Percentiles rank a stretch among this genome's conserved stretches.
These are phyloP conservation scores for Oncorhynchus kisutch DNA, from an alignment of 2,113 vertebrate genomes.

Conservation along the genomic window DNA sequence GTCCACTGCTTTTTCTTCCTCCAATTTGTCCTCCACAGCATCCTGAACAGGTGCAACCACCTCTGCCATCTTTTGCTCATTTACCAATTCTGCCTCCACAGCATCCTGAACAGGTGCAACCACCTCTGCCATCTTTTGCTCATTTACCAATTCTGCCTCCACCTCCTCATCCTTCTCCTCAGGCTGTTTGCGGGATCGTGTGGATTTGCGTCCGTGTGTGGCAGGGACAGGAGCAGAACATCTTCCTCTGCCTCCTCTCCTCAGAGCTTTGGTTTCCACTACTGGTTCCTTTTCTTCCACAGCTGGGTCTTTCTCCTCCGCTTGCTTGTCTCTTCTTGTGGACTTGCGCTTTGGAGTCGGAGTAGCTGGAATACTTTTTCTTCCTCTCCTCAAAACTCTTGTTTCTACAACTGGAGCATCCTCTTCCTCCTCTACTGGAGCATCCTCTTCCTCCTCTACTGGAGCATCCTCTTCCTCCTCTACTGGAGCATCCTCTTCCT, in stretches of 20 bases:
- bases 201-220: constrained; percentile 18
- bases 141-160: not conserved
- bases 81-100: not conserved
- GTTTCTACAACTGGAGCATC: constrained; percentile 20
- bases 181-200: constrained; percentile 27
- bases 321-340: not conserved
- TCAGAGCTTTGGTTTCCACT: constrained; percentile 4
- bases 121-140: not conserved
- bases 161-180: constrained; percentile 16
- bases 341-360: constrained; percentile 15
- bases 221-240: not conserved
- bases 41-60: not conserved
- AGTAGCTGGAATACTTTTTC: constrained; percentile 10
- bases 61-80: not conserved
- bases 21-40: not conserved
- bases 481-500: not conserved
- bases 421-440: not conserved
- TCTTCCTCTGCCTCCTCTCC: constrained; percentile 25
- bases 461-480: not conserved
- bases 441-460: not conserved
- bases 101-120: not conserved
- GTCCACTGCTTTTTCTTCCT: no score
- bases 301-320: not conserved
- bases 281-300: not conserved
- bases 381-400: constrained; percentile 22